Base-by-base conservation (phyloP, 2,797 vertebrate genomes). In the Acropternis orthonyx region DNA sequence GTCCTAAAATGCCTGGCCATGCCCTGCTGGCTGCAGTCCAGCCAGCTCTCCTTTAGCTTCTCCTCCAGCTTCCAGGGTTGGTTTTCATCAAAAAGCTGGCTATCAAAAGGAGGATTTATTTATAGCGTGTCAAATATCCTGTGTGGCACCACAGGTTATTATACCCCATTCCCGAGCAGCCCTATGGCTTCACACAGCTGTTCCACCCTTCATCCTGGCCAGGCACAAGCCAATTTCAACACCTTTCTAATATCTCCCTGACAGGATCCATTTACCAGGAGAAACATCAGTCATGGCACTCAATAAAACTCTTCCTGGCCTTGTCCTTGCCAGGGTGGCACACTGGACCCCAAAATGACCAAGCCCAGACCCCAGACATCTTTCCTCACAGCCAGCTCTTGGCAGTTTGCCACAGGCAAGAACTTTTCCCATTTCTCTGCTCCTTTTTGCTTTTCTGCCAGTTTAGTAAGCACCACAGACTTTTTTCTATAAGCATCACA, bases 111-210 rank as follows among this genome's bases (percentile, higher is more conserved):
- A 39, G 28, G 28, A 52, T 89, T 95, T 97, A 97, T 97, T 98
- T 98, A 97, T 98, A 97, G 97, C 92, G 89, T 94, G 75, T 96
- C 95, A 97, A 96, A 96, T 97, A 66, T 82, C 67, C 43, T 43
- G 43, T 76, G 58, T 72, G 96, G 80, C 75, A 78, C 41, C 4
- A 4, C 36, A 23, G 90, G 71, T 82, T 8, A 5, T 56, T 84
- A 51, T 52, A 54, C 41, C 46, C 80, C 5, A 2, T 34, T 65
- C 43, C 55, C 14, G 19, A 81, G 43, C 5, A 9, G 34, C 73
- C 68, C 37, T 2, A 7, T 46, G 48, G 67, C 54, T 2, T 8
- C 19, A 34, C 48, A 81, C 85, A 92, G 91, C 74, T 93, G 94
- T 87, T 79, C 63, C 39, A 43, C 52, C 63, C 73, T 85, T 74